Conservation (phyloP, 2,888 invertebrate genomes). For the Eupithecia centaureata region DNA sequence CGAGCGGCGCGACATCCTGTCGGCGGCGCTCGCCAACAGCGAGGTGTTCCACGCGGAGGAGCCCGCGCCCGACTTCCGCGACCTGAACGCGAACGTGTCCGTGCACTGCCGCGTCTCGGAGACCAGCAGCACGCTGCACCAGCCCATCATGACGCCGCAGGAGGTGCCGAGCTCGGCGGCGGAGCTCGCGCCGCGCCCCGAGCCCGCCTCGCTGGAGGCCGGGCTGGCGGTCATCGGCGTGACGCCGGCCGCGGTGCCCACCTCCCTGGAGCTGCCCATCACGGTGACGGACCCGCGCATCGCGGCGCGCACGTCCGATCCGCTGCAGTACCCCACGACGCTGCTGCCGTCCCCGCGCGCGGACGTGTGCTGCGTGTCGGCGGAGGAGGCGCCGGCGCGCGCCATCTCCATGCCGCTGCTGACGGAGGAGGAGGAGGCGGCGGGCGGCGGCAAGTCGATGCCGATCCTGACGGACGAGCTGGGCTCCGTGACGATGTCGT, state of each 20-base stretch:
- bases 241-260: constrained; percentile 84
- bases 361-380: constrained; percentile 63
- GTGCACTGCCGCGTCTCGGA: constrained; percentile 87
- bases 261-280: constrained; percentile 89
- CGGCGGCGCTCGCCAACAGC: constrained; percentile 89
- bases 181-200: constrained; percentile 58
- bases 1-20: constrained; percentile 88
- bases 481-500: constrained; percentile 50
- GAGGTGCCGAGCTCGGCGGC: constrained; percentile 86
- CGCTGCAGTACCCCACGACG: constrained; percentile 59
- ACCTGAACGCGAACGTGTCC: constrained; percentile 83
- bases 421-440: constrained; percentile 73
- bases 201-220: constrained; percentile 75
- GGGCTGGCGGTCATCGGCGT: constrained; percentile 85
- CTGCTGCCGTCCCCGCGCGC: constrained; percentile 67
- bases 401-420: constrained; percentile 85
- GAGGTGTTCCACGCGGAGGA: constrained; percentile 87
- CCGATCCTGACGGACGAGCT: constrained; percentile 74
- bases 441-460: constrained; percentile 64
- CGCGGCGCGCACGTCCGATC: constrained; percentile 80
- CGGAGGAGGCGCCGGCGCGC: constrained; percentile 64
- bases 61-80: constrained; percentile 85
- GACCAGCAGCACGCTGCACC: constrained; percentile 89
- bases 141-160: constrained; percentile 92
- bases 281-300: constrained; percentile 91